A percentile compares a stretch with the other conserved stretches of the same genome.
These are phyloP conservation scores for Cotesia typhae DNA, from an alignment of 1,140 invertebrate genomes.

Conservation along the genomic window DNA sequence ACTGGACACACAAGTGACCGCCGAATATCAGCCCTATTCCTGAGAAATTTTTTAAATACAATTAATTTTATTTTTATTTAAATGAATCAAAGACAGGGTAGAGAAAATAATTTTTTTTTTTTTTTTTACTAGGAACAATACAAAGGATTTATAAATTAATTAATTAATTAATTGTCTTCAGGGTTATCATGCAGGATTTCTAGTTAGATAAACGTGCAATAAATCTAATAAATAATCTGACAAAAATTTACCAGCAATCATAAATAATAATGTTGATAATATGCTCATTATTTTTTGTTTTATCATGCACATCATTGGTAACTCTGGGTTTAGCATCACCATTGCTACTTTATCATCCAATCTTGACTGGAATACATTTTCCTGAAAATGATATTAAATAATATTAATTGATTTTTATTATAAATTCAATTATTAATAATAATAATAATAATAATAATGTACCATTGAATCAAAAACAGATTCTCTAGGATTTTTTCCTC, in stretches of 20 bases:
- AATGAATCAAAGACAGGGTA: no score
- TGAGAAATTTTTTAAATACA: slow-evolving; percentile 40
- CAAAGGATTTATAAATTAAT: no score
- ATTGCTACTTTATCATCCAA: slow-evolving; percentile 67
- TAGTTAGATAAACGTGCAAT: slow-evolving; percentile 39
- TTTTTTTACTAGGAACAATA: no score
- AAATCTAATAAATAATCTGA: slow-evolving; percentile 50
- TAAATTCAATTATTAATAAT: slow-evolving; percentile 3
- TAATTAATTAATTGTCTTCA: no score
- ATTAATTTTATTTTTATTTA: no score
- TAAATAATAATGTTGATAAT: slow-evolving; percentile 68
- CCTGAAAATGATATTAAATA: slow-evolving; percentile 53
- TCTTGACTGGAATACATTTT: slow-evolving; percentile 66
- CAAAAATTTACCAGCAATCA: slow-evolving; percentile 63
- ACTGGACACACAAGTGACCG: slow-evolving; percentile 54
- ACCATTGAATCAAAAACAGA: slow-evolving; percentile 58
- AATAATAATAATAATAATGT: slow-evolving; percentile 38
- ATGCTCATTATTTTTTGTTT: slow-evolving; percentile 71
- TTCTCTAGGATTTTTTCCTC: slow-evolving; percentile 48
- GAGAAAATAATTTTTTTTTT: no score
- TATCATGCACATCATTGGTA: slow-evolving; percentile 74
- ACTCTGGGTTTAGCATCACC: slow-evolving; percentile 68
- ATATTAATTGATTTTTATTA: slow-evolving; percentile 2
- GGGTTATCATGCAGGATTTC: slow-evolving; percentile 1
- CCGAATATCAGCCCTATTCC: slow-evolving; percentile 53